Evolutionary conservation across 30 jellyfish, hydroid and myxozoan species (phyloP).

Genomic region (Aurelia aurita): DNA sequence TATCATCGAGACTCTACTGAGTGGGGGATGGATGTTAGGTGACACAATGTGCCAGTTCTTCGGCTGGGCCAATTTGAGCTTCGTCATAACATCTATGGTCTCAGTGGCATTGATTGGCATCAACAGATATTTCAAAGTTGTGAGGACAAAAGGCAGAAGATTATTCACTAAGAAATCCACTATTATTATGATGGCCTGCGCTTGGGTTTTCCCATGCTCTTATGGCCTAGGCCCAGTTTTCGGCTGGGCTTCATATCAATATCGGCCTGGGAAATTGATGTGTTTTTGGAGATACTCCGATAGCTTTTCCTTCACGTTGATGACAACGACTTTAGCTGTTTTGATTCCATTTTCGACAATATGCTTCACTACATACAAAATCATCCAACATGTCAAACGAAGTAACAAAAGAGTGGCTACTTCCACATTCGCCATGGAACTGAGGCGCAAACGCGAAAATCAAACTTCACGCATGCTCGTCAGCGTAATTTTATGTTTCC

Average conservation of each 20-base stretch:
- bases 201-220: conserved; percentile 48
- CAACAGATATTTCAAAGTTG: conserved; percentile 57
- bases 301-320: conserved; percentile 39
- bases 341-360: conserved; percentile 45
- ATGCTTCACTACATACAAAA: conserved; percentile 44
- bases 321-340: background rate
- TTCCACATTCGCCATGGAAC: conserved; percentile 4
- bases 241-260: conserved; percentile 72
- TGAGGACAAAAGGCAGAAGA: background rate
- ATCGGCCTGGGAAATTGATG: conserved; percentile 69
- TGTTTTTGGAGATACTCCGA: conserved; percentile 55
- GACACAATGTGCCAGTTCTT: conserved; percentile 59
- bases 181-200: background rate
- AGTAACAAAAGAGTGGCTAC: conserved; percentile 40
- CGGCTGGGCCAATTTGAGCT: conserved; percentile 58
- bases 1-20: conserved; percentile 35
- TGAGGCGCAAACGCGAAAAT: conserved; percentile 32
- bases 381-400: conserved; percentile 24
- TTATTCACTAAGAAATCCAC: conserved; percentile 12
- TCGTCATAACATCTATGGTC: conserved; percentile 51
- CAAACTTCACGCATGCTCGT: conserved; percentile 48
- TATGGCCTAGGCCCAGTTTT: conserved; percentile 45
- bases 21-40: conserved; percentile 67
- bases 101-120: conserved; percentile 61
- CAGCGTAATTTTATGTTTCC: conserved; percentile 42